Evolutionary conservation across 2,797 vertebrate species (phyloP).

Genomic region (Trematomus bernacchii): DNA sequence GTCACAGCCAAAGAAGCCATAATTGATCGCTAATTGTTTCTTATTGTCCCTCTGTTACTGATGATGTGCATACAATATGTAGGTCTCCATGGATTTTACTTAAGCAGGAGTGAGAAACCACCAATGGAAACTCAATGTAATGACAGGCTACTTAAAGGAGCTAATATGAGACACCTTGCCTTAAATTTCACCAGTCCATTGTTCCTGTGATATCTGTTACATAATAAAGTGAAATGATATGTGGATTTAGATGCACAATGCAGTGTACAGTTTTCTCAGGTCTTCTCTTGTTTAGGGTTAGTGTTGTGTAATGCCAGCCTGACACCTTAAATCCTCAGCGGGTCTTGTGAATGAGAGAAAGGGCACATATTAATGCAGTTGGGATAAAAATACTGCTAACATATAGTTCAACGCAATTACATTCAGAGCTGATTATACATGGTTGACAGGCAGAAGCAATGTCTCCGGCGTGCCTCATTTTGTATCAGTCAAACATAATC

Average conservation of each 20-base stretch:
- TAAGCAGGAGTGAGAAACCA: background rate
- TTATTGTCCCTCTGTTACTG: background rate
- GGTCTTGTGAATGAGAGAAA: background rate
- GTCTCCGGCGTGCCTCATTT: background rate
- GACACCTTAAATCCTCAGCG: background rate
- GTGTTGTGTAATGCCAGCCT: background rate
- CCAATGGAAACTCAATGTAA: background rate
- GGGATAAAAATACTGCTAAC: background rate
- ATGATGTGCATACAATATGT: slow-evolving; percentile 29
- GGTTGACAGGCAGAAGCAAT: slow-evolving; percentile 20
- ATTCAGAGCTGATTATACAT: background rate
- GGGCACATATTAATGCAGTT: background rate
- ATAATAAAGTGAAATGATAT: background rate
- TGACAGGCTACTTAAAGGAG: background rate
- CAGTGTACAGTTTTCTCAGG: background rate
- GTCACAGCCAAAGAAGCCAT: slow-evolving; percentile 31
- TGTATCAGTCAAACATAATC: slow-evolving; percentile 5
- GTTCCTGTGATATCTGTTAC: background rate
- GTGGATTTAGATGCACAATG: background rate
- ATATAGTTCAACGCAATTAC: background rate
- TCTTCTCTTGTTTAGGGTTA: background rate
- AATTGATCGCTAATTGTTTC: slow-evolving; percentile 44
- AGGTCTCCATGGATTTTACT: slow-evolving; percentile 1
- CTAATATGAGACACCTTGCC: background rate
- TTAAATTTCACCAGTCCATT: background rate